phyloP scores from a whole-genome alignment of 2,797 vertebrate genomes.

The Cercopithecus mitis region DNA sequence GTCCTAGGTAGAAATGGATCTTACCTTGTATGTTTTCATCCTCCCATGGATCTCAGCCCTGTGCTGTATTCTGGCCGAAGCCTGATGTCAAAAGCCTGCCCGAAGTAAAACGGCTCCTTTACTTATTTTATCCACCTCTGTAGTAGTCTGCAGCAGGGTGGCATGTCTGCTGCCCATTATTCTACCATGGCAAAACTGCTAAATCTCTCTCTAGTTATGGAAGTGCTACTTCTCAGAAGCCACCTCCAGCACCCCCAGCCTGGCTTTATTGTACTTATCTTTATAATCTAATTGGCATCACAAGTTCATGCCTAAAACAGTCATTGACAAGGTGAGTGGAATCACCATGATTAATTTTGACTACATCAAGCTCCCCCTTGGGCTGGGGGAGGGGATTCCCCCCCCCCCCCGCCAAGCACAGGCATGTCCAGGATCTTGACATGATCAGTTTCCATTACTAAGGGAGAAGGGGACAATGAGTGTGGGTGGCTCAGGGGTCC shows the following conservation, averaged over 20 bases:
- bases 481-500: not conserved
- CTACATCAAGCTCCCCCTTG: not conserved
- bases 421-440: accelerated
- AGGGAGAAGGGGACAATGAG: not conserved
- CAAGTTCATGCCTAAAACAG: not conserved
- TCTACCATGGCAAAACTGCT: not conserved
- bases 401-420: not conserved
- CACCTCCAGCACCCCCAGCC: not conserved
- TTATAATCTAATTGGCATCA: not conserved
- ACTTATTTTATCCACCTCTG: not conserved
- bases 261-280: not conserved
- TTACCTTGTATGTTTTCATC: not conserved
- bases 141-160: not conserved
- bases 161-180: not conserved
- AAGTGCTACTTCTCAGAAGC: not conserved
- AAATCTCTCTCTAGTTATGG: not conserved
- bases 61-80: no score
- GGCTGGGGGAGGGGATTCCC: not conserved
- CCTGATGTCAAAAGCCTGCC: not conserved
- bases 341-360: not conserved
- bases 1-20: no score
- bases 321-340: not conserved
- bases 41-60: not conserved
- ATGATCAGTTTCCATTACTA: not conserved
- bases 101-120: not conserved